Conservation (phyloP, 2,888 invertebrate genomes). For the Sarcophaga caerulescens region DNA sequence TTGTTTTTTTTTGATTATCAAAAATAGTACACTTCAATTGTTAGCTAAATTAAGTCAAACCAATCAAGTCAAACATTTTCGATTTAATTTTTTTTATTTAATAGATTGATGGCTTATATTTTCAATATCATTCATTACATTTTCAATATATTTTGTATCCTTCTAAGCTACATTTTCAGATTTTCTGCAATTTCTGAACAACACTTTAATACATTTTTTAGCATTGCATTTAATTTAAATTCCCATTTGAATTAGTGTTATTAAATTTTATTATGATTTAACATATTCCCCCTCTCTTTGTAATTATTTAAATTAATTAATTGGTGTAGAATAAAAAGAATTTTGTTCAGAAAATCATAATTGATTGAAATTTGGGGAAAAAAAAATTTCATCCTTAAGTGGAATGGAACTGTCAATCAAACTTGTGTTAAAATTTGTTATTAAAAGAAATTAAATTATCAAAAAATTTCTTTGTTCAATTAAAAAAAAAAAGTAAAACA, state of each 20-base stretch:
- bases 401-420: constrained; percentile 52
- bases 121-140: not conserved
- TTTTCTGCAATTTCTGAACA: no score
- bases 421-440: constrained; percentile 56
- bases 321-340: not conserved
- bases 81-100: no score
- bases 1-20: constrained; percentile 18
- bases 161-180: no score
- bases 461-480: constrained; percentile 22
- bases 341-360: constrained; percentile 22
- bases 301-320: no score
- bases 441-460: constrained; percentile 47
- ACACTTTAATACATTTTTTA: no score
- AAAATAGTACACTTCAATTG: not conserved
- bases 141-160: not conserved
- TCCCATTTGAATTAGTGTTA: no score
- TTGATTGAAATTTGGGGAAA: constrained; percentile 25
- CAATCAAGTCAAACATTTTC: no score
- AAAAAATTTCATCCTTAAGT: not conserved
- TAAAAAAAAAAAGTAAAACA: constrained; percentile 33
- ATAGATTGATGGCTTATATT: no score
- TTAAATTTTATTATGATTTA: not conserved
- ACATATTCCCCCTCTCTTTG: not conserved
- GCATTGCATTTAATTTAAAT: no score
- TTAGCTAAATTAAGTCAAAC: no score